Evolutionary conservation across 1,140 invertebrate species (phyloP).

Genomic region (Magallana angulata): DNA sequence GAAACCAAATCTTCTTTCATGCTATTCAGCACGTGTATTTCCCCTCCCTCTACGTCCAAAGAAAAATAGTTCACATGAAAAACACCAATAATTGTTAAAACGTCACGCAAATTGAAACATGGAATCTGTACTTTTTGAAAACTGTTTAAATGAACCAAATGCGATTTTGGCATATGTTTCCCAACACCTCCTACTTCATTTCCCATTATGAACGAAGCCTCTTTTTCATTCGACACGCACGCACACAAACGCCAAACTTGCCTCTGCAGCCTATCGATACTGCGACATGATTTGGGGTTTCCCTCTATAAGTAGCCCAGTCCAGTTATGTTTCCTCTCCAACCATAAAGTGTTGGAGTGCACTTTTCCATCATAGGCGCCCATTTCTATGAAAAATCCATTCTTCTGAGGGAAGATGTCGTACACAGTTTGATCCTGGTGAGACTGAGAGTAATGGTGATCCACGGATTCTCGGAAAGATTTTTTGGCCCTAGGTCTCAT

Average conservation of each 20-base stretch:
- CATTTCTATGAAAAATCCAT: constrained; percentile 49
- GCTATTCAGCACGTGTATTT: background rate
- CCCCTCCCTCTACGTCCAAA: background rate
- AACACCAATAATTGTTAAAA: background rate
- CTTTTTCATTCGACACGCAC: background rate
- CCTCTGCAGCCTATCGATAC: background rate
- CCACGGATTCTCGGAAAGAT: background rate
- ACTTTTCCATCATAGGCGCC: constrained; percentile 28
- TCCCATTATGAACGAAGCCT: background rate
- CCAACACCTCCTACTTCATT: background rate
- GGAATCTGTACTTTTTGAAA: background rate
- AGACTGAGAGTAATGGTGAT: constrained; percentile 19
- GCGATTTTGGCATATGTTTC: background rate
- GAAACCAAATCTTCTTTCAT: constrained; percentile 10
- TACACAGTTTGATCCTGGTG: background rate
- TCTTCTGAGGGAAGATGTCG: constrained; percentile 18
- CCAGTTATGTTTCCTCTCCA: constrained; percentile 42
- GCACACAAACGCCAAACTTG: background rate
- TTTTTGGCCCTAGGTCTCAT: background rate
- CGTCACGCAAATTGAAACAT: background rate
- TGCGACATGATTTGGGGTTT: background rate
- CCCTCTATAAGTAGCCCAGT: background rate
- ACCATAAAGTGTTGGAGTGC: constrained; percentile 25
- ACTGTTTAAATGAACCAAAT: background rate
- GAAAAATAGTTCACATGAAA: constrained; percentile 14